These are phyloP conservation scores for Ceriagrion tenellum DNA, from an alignment of 2,888 invertebrate genomes.

Conservation along the genomic window DNA sequence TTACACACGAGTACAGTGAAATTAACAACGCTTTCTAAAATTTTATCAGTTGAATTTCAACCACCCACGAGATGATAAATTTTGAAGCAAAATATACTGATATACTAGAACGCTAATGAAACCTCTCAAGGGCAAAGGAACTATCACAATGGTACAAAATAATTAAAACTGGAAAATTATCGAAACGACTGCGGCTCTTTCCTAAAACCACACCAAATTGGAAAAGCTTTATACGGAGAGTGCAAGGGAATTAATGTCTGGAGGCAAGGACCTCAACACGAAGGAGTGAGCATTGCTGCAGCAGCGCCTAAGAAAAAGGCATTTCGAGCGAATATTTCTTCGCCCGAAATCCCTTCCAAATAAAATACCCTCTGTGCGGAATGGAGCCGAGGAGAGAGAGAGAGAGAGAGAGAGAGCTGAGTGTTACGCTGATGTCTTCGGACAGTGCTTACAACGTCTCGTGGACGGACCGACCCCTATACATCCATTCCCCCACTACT, in stretches of 20 bases:
- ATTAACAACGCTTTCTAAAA: too few relatives aligned
- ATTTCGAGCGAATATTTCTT: conserved; percentile 43
- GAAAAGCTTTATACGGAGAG: not conserved
- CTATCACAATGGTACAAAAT: too few relatives aligned
- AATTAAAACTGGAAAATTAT: too few relatives aligned
- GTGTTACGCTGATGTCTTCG: conserved; percentile 62
- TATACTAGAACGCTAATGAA: too few relatives aligned
- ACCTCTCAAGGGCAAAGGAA: too few relatives aligned
- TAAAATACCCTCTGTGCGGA: conserved; percentile 39
- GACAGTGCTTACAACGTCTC: conserved; percentile 59
- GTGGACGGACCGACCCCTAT: not conserved
- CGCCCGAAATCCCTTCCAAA: conserved; percentile 33
- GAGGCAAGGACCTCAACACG: not conserved
- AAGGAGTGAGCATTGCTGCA: not conserved
- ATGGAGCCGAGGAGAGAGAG: not conserved
- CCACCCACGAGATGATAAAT: too few relatives aligned
- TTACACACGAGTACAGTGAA: too few relatives aligned
- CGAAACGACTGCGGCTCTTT: too few relatives aligned
- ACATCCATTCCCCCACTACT: not conserved
- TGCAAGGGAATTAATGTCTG: not conserved
- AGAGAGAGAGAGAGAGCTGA: not conserved
- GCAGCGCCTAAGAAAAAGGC: not conserved
- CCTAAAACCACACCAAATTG: too few relatives aligned
- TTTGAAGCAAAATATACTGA: too few relatives aligned
- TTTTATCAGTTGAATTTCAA: too few relatives aligned